Base-by-base conservation (phyloP, 2,888 invertebrate genomes). In the Dynastes grantii region DNA sequence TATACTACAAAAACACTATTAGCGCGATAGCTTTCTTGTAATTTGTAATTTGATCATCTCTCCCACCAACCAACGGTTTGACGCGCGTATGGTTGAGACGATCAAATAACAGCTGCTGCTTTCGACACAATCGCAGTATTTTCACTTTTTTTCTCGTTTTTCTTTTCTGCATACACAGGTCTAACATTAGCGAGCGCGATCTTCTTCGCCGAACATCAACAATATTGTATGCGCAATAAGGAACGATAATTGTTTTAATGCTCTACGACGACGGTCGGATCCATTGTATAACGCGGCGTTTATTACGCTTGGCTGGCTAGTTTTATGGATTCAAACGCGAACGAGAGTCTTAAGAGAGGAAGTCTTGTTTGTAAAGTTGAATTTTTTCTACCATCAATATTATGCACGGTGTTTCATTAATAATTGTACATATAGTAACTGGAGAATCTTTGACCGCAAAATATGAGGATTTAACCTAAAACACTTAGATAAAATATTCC, bases 211-310 rank as follows among this genome's bases (percentile, higher is more conserved):
- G 68, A 68, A 51, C 68, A 68, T 68, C 51, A 51, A 29, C 51
- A 51, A 68, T 29, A 68, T 51, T 68, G 51, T 68, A 68, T 68
- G 51, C 68, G 68, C 68, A 68, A 68, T 51, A 68, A 67, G 51
- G 51, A 68, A 68, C 51, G 68, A 68, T 68, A 68, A 68, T 68
- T 68, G 51, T 68, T 51, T 63, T 68, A 68, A 68, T 68, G 49
- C 51, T 68, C 27, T 29, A 49, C 13, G 13, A 27, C 55, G 55
- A 37, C 32, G 32, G 5, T 58, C 49, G 29, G 49, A 51, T 51
- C 51, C 68, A 68, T 68, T 68, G 68, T 68, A 68, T 68, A 68
- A 68, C 29, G 29, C 13, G 32, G 32, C 13, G 51, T 68, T 68
- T 68, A 51, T 11, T 51, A 68, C 29, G 68, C 53, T 68, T 51